Evolutionary conservation across 53 echinoderm and acorn worm genomes (phyloP), one percentile per base, ranked within the genome.

Genomic region (Luidia sarsii): DNA sequence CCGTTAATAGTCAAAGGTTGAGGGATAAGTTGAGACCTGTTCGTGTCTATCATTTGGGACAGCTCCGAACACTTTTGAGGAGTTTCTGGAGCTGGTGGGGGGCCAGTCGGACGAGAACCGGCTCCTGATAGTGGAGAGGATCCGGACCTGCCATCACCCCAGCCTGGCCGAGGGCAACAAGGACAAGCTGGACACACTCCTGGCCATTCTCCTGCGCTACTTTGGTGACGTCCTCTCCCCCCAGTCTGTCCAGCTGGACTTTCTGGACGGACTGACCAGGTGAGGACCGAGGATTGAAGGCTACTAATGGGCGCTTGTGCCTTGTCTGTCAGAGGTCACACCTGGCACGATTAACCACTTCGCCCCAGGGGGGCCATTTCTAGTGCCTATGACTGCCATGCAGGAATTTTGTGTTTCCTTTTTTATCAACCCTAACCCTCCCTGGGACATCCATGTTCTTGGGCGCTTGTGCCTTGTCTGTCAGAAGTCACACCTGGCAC

Each of bases 101-200:
- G 90, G 83, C 25, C 91, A 92, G 50, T 67, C 87, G 4, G 48
- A 66, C 32, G 49, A 56, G 18, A 81, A 97, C 33, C 91, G 87
- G 50, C 48, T 82, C 4, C 71, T 69, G 10, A 91, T 97, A 49
- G 67, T 97, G 11, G 91, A 89, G 33, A 86, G 99, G 39, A 70
- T 97, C 33, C 82, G 94, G 4, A 89, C 74, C 5, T 94, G 94
- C 56, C 88, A 97, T 49, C 99, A 97, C 54, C 99, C 99, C 6
- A 97, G 99, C 62, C 81, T 97, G 7, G 91, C 87, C 0, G 94
- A 94, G 43, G 99, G 99, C 8, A 97, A 97, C 62, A 97, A 94
- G 43, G 88, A 86, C 30, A 97, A 97, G 48, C 87, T 97, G 24
- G 89, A 91, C 41, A 80, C 87, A 0, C 88, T 97, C 33, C 68